A percentile compares a stretch with the other conserved stretches of the same genome.
Conservation (phyloP, 2,888 invertebrate genomes). For the Agriopis aurantiaria region DNA sequence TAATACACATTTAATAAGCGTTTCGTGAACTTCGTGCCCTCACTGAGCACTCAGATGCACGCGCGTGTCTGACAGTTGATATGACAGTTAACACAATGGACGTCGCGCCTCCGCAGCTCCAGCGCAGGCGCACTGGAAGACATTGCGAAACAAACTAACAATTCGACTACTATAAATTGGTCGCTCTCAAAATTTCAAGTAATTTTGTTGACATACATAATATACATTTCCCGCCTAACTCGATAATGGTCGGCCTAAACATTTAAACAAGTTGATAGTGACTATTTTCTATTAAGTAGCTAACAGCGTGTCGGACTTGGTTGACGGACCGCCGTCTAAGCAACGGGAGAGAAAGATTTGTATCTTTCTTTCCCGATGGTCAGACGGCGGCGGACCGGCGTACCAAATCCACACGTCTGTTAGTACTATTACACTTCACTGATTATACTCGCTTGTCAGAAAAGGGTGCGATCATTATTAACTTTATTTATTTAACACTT, state of each 20-base stretch:
- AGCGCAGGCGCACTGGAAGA: slow-evolving; percentile 53
- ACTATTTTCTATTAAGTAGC: neutral
- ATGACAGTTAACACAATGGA: slow-evolving; percentile 9
- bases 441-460: neutral
- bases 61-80: slow-evolving; percentile 9
- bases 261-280: neutral
- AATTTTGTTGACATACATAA: slow-evolving; percentile 32
- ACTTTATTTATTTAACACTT: neutral
- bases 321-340: no score
- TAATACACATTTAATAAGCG: neutral
- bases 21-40: neutral
- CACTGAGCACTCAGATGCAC: neutral
- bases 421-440: neutral
- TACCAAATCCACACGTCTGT: no score
- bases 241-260: no score
- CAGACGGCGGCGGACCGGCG: no score
- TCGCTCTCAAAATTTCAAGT: slow-evolving; percentile 45
- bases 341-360: no score
- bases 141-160: slow-evolving; percentile 44
- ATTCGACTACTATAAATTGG: slow-evolving; percentile 61
- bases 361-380: no score
- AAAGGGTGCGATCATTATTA: neutral
- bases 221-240: no score
- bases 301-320: no score
- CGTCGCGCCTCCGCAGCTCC: no score